Evolutionary conservation across 2,797 vertebrate genomes (phyloP), one percentile per base, ranked within the genome.

Genomic region (Diceros bicornis): DNA sequence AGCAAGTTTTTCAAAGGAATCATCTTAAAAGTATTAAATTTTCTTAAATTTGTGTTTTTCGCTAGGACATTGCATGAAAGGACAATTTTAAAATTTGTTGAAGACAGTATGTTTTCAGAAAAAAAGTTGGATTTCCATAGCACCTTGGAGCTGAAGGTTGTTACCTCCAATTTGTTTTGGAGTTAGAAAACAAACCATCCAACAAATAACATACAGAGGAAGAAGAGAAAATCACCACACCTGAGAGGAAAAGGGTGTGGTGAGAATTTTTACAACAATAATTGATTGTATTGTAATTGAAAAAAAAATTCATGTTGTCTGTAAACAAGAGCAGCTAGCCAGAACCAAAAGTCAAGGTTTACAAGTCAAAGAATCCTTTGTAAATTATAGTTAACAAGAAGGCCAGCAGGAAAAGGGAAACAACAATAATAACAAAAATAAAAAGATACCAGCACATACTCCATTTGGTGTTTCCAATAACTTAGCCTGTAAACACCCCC

Each of bases 291-390:
- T n/a, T 29, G 2, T 75, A 89, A 71, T 18, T 66, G 37, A 86
- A 78, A 92, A 32, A n/a, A 89, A 78, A 95, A 66, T 68, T 89
- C 69, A 97, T 98, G 98, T 68, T 98, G 98, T 98, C 94, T 97
- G 81, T 97, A 97, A 94, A 97, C 98, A 55, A 32, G 5, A 93
- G 97, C 98, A 98, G 98, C 94, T 97, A 98, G 95, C 98, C 98
- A 99, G 98, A 99, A 99, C 98, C 98, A 97, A 98, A 97, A 98
- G 83, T 82, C 52, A 78, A 85, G 91, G 97, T 96, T 92, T 89
- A 98, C 13, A 52, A 52, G 50, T 52, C 50, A 52, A 98, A 97
- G 94, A 94, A 97, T 96, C 10, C 66, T 83, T 97, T 97, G 71
- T 96, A 89, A 91, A 97, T 86, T 96, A 81, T 88, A 98, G 96